Conservation (phyloP, 2,888 invertebrate species). For the Galeruca laticollis region DNA sequence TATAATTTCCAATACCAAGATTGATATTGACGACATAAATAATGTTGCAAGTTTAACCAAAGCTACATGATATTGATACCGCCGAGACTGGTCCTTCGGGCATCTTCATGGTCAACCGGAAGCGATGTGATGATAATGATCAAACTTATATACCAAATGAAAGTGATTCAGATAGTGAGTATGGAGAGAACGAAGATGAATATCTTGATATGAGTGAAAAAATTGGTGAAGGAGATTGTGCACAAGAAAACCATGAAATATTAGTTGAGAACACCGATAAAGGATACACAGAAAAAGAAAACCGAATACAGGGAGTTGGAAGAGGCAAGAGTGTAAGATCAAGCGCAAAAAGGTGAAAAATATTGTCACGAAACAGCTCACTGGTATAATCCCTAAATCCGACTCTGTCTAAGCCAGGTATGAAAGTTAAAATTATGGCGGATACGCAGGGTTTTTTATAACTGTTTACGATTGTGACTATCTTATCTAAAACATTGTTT, state of each 20-base stretch:
- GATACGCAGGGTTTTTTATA: too few species aligned
- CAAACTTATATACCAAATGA: constrained; percentile 14
- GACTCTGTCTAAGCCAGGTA: too few species aligned
- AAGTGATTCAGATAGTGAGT: neutral
- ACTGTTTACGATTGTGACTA: too few species aligned
- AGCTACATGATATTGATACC: constrained; percentile 14
- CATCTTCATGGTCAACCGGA: constrained; percentile 10
- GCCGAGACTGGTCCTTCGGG: constrained; percentile 16
- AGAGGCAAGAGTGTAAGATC: constrained; percentile 18
- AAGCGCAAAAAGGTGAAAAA: constrained; percentile 18
- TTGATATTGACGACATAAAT: neutral
- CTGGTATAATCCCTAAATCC: too few species aligned
- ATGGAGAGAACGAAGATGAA: constrained; percentile 18
- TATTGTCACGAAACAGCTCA: too few species aligned
- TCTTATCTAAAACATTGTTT: too few species aligned
- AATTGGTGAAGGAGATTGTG: constrained; percentile 7
- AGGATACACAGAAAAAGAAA: constrained; percentile 14
- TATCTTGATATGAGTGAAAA: constrained; percentile 15
- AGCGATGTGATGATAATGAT: constrained; percentile 8
- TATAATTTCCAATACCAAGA: constrained; percentile 3
- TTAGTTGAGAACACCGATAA: constrained; percentile 16
- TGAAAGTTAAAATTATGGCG: too few species aligned
- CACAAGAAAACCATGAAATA: constrained; percentile 16
- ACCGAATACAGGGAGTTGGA: constrained; percentile 4
- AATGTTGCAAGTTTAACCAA: constrained; percentile 12